A percentile compares a stretch with the other conserved stretches of the same genome.
phyloP scores from a whole-genome alignment of 2,113 vertebrate genomes.

The Chaetura pelagica region DNA sequence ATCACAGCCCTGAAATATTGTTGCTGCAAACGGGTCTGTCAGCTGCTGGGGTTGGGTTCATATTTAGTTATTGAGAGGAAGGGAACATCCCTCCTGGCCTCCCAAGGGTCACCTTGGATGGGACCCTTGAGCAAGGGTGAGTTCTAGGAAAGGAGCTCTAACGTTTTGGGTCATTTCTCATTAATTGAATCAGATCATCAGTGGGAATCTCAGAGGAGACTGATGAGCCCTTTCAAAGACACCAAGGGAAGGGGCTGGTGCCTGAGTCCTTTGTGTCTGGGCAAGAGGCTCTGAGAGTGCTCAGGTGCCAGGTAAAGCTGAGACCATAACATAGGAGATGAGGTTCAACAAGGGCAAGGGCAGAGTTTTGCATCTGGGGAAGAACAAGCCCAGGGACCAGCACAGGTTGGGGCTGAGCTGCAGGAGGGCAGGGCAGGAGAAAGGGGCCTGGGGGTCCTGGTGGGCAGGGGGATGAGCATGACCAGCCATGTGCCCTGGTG shows the following conservation, averaged over 20 bases:
- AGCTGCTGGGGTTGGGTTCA: background rate
- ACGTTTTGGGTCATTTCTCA: background rate
- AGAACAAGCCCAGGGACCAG: too few relatives aligned
- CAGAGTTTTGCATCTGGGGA: too few relatives aligned
- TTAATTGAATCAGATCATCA: background rate
- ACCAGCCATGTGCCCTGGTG: too few relatives aligned
- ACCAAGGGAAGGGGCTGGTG: background rate
- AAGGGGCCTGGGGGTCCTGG: too few relatives aligned
- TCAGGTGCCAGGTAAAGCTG: background rate
- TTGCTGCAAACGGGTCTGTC: background rate
- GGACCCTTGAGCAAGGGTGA: background rate
- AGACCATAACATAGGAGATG: background rate
- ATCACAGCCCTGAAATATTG: background rate
- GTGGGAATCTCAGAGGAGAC: background rate
- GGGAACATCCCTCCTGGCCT: background rate
- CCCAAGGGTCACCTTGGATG: background rate
- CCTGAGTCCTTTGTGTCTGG: background rate
- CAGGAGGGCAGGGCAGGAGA: too few relatives aligned
- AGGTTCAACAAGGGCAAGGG: too few relatives aligned
- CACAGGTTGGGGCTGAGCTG: too few relatives aligned
- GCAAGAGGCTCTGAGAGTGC: background rate
- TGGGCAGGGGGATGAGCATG: too few relatives aligned
- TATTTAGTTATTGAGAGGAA: background rate
- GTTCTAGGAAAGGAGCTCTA: background rate
- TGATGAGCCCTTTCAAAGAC: background rate